Evolutionary conservation across 2,113 vertebrate genomes (phyloP).

Genomic region (Scolopax mira): DNA sequence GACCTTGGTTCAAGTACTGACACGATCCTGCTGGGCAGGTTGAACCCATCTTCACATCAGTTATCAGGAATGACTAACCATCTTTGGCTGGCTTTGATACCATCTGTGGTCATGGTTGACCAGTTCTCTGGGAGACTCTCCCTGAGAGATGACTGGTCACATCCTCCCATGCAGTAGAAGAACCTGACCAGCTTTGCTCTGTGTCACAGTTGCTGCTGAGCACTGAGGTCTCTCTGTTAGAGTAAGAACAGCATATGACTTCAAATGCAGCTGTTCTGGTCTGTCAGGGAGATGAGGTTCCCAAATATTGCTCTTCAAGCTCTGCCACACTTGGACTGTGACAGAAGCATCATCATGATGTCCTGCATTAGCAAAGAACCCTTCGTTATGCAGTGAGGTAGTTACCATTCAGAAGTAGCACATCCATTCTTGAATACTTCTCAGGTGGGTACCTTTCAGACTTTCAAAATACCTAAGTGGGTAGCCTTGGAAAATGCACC

Average conservation of each 20-base stretch:
- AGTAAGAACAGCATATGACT: background rate
- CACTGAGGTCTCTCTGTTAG: background rate
- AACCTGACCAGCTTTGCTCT: background rate
- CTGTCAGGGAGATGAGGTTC: background rate
- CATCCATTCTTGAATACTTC: background rate
- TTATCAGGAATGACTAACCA: background rate
- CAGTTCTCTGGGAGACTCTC: background rate
- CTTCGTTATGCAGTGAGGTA: background rate
- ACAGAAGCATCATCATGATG: background rate
- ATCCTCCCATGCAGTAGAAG: background rate
- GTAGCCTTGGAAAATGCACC: background rate
- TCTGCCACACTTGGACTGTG: background rate
- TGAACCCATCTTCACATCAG: background rate
- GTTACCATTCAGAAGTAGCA: background rate
- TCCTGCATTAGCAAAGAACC: background rate
- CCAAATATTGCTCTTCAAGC: background rate
- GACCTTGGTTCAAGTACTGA: background rate
- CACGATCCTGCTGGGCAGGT: background rate
- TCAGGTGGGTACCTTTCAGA: background rate
- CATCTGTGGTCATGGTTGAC: background rate
- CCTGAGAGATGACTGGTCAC: background rate
- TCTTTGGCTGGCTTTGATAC: background rate
- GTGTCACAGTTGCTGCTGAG: background rate
- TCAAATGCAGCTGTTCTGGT: background rate
- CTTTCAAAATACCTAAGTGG: background rate